Evolutionary conservation across 2,888 invertebrate species (phyloP), one percentile per base, ranked within the genome.

Genomic region (Agrochola lychnidis): DNA sequence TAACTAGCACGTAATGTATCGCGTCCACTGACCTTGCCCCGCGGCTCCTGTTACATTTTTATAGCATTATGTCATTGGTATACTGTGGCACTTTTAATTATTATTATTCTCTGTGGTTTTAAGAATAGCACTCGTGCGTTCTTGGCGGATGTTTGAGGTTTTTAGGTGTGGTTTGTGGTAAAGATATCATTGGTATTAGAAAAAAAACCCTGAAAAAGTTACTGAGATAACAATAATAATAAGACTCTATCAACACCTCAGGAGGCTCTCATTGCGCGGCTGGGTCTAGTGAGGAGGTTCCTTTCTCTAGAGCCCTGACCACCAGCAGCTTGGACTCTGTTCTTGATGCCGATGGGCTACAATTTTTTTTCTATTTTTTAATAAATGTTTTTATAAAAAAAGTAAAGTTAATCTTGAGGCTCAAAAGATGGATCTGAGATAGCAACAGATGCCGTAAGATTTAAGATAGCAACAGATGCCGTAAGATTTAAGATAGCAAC

Each of bases 41-140:
- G 66, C 75, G 82, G 62, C 67, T 88, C 76, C 79, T 81, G 82
- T 88, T 88, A 85, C 87, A 85, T 81, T 83, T 88, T 83, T 81
- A 73, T 78, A 69, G 63, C 84, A 70, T 87, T 83, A 86, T 78
- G 76, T 88, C 86, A 86, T 79, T 76, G 75, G 64, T 71, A 84
- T 36, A 12, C 51, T 57, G 76, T 75, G 61, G 42, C 45, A 81
- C 45, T 84, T 72, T 72, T 69, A 80, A 75, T 82, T 78, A 36
- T 82, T 78, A 36, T 36, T 66, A 80, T 66, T 63, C 42, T 74
- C 79, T 78, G 69, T 74, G 70, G 70, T 79, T 51, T 56, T 25
- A 57, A 61, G 51, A 79, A 83, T 70, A 53, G 7, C 14, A 48
- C 10, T 82, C 1, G 19, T 30, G 36, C 25, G 48, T 42, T 2